A percentile compares a stretch with the other conserved stretches of the same genome.
Evolutionary conservation across 37 sponge, comb jelly and placozoan species (phyloP).

Genomic region (Oopsacas minuta): DNA sequence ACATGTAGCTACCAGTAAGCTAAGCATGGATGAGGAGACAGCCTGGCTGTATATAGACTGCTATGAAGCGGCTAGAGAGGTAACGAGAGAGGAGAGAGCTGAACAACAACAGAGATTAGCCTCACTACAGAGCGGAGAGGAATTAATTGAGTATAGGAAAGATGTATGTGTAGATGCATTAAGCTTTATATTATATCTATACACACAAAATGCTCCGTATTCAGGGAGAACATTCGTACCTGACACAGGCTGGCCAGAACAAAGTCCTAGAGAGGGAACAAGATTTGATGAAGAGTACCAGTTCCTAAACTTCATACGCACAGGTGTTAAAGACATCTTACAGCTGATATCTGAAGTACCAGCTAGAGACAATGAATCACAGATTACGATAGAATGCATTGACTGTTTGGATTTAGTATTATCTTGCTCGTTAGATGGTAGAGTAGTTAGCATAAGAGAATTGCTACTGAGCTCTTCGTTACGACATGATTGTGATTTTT

Average conservation of each 20-base stretch:
- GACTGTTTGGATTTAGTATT: constrained; percentile 10
- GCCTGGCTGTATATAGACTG: neutral
- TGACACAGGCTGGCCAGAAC: neutral
- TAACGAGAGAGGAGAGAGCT: neutral
- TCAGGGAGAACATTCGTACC: neutral
- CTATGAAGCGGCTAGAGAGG: neutral
- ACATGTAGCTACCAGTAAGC: constrained; percentile 3
- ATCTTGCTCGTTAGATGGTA: neutral
- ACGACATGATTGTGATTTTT: neutral
- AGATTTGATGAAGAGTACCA: neutral
- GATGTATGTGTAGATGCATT: neutral
- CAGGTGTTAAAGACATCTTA: neutral
- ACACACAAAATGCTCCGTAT: neutral
- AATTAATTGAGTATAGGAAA: neutral
- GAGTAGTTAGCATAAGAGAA: neutral
- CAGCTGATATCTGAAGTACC: neutral
- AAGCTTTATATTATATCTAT: neutral
- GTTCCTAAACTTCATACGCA: neutral
- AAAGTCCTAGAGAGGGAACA: neutral
- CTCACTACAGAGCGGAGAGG: neutral
- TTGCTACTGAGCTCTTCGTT: neutral
- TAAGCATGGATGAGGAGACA: neutral
- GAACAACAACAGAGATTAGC: neutral
- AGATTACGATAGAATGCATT: neutral
- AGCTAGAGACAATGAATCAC: neutral